Base-by-base conservation (phyloP, 1,140 invertebrate genomes). In the Asobara japonica region DNA sequence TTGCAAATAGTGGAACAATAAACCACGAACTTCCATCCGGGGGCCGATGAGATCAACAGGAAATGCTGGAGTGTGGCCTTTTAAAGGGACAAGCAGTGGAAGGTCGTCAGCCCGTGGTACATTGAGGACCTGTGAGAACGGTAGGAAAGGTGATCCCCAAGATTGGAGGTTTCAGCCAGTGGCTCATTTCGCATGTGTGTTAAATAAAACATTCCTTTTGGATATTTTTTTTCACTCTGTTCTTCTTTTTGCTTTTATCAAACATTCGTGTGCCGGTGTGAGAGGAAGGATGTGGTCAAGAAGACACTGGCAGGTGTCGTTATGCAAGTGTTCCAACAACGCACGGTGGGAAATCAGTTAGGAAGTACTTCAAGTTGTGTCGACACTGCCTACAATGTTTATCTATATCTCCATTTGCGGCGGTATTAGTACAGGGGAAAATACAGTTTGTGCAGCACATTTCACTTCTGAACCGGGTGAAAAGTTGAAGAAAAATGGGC, bases 101-200 rank as follows among this genome's bases (percentile, higher is more conserved):
- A 81, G 83, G 82, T 83, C 81, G 77, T 80, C 79, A 78, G 71
- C 78, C 78, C 11, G 65, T 45, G 25, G 64, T n/a, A 38, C 69
- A 22, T 38, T 76, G 74, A 80, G 73, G 69, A 67, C 69, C 75
- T 83, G 81, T 84, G 84, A 84, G 83, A 85, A 85, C 80, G 73
- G 69, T 74, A 75, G 74, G 83, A 79, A 84, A 84, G 77, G 51
- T 73, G 82, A 82, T 82, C 27, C 41, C 78, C 77, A 73, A 74
- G 75, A 74, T 74, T 66, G 70, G 48, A 60, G 69, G 69, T 71
- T 71, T 65, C 33, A 45, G 62, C 30, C 41, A 65, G 20, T 67
- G 16, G 69, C 29, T 71, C 41, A 41, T 65, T 71, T 65, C 61
- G 41, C 69, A 62, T 70, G 56, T 38, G 31, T 61, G 29, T 25